A percentile compares a stretch with the other conserved stretches of the same genome.
Evolutionary conservation across 2,888 invertebrate species (phyloP).

Genomic region (Drosophila basisetae): DNA sequence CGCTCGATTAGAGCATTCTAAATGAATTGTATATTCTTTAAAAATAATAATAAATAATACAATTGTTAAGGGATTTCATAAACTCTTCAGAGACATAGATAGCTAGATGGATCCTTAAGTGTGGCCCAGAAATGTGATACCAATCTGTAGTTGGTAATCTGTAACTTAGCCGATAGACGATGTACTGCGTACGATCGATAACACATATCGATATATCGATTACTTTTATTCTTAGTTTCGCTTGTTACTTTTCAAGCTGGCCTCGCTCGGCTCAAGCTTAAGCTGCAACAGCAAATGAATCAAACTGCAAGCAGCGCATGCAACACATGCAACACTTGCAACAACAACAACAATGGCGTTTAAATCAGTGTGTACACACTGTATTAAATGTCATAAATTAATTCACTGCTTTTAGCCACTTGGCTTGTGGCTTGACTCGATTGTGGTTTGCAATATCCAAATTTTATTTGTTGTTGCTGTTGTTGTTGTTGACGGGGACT

Average conservation of each 20-base stretch:
- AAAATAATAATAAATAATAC: neutral
- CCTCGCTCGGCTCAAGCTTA: neutral
- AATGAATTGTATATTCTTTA: neutral
- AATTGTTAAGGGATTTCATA: neutral
- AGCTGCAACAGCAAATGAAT: neutral
- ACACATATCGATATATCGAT: neutral
- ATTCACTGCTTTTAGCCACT: slow-evolving; percentile 6
- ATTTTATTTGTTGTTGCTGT: slow-evolving; percentile 4
- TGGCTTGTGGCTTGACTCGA: slow-evolving; percentile 17
- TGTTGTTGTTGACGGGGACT: neutral
- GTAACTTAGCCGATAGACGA: neutral
- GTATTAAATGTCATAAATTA: slow-evolving; percentile 30
- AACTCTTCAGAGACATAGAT: neutral
- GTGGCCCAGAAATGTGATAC: neutral
- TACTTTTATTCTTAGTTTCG: neutral
- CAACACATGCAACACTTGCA: neutral
- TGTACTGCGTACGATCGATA: neutral
- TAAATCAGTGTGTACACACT: slow-evolving; percentile 24
- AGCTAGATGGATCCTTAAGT: neutral
- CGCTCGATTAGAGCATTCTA: neutral
- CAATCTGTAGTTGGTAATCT: neutral
- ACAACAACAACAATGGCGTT: neutral
- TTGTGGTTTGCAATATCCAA: neutral
- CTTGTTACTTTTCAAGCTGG: neutral
- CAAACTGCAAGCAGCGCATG: neutral